Conservation (phyloP, 1,140 invertebrate species). For the Leptonema lineaticorne region DNA sequence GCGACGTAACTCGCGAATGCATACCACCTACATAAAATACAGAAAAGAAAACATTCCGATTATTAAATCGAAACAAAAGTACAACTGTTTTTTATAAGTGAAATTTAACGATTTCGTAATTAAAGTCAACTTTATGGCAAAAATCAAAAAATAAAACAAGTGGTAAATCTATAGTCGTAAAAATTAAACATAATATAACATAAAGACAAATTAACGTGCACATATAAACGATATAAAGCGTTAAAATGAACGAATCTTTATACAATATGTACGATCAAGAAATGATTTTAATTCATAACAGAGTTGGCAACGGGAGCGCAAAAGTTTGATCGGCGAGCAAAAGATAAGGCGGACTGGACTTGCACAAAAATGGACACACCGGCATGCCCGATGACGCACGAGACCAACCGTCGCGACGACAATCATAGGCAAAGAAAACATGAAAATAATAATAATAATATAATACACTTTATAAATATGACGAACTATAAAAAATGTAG, state of each 20-base stretch:
- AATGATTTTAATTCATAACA: background rate
- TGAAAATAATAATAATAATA: background rate
- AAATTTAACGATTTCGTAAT: too few relatives aligned
- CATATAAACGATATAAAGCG: background rate
- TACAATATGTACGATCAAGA: background rate
- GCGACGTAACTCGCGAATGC: conserved; percentile 1
- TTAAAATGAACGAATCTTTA: background rate
- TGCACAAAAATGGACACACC: background rate
- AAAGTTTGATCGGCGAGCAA: background rate
- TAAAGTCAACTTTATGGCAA: too few relatives aligned
- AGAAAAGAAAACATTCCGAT: background rate
- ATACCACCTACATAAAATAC: background rate
- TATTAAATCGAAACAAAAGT: too few relatives aligned
- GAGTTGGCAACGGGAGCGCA: background rate
- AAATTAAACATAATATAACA: too few relatives aligned
- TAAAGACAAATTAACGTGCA: too few relatives aligned
- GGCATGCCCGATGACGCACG: background rate
- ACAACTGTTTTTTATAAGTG: too few relatives aligned
- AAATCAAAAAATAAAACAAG: too few relatives aligned
- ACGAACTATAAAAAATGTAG: conserved; percentile 19
- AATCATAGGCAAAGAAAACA: background rate
- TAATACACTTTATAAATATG: too few relatives aligned
- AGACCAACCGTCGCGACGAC: background rate
- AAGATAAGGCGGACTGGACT: conserved; percentile 1
- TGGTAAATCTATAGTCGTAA: too few relatives aligned